A percentile compares a stretch with the other conserved stretches of the same genome.
Evolutionary conservation across 2,797 vertebrate genomes (phyloP).

Genomic region (Galago senegalensis): DNA sequence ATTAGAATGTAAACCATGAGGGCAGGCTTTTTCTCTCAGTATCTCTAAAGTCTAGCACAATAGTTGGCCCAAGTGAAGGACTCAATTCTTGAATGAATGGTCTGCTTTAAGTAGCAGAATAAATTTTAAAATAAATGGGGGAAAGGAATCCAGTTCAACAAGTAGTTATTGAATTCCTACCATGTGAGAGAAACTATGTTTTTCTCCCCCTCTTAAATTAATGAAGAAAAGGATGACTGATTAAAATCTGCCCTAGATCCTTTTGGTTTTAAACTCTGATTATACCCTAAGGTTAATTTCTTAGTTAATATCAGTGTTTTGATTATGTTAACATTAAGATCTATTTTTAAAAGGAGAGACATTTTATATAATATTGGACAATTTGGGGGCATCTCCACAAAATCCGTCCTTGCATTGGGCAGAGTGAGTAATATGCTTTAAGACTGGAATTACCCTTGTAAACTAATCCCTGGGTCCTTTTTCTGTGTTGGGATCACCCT

Average conservation of each 20-base stretch:
- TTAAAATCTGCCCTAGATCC: slow-evolving; percentile 57
- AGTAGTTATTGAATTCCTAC: slow-evolving; percentile 65
- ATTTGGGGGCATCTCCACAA: slow-evolving; percentile 28
- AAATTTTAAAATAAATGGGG: slow-evolving; percentile 64
- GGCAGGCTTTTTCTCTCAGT: slow-evolving; percentile 37
- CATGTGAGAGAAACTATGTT: slow-evolving; percentile 40
- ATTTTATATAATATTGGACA: slow-evolving; percentile 1
- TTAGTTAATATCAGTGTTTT: slow-evolving; percentile 49
- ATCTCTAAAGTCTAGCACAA: slow-evolving; percentile 49
- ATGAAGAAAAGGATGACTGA: slow-evolving; percentile 47
- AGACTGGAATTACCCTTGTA: slow-evolving; percentile 60
- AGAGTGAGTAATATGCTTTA: slow-evolving; percentile 35
- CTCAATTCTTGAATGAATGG: slow-evolving; percentile 61
- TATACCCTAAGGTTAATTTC: slow-evolving; percentile 58
- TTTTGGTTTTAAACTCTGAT: slow-evolving; percentile 63
- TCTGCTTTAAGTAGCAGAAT: slow-evolving; percentile 67
- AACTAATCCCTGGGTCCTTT: not conserved
- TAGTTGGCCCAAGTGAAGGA: slow-evolving; percentile 45
- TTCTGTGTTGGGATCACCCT: slow-evolving; percentile 47
- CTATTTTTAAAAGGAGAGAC: slow-evolving; percentile 62
- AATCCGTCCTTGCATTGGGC: not conserved
- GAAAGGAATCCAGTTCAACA: slow-evolving; percentile 63
- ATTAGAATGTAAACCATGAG: slow-evolving; percentile 42
- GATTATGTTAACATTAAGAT: slow-evolving; percentile 55
- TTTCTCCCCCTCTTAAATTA: not conserved